Conservation (phyloP, 2,113 vertebrate species). For the Corythornis vintsioides region DNA sequence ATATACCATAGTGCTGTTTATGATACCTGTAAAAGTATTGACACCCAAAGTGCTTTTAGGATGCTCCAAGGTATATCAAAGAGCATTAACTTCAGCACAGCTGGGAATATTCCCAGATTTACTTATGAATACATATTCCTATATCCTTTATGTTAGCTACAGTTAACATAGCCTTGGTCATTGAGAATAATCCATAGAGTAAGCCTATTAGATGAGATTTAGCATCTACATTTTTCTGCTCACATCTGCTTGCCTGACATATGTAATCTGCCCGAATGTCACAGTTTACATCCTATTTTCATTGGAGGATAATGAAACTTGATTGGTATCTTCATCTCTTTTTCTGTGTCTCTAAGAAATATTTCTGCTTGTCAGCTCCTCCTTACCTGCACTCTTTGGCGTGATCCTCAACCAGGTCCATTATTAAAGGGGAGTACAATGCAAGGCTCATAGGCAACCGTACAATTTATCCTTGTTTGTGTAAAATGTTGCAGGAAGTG, state of each 20-base stretch:
- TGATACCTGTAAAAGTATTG: not conserved
- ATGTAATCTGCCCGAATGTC: conserved; percentile 50
- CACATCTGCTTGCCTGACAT: conserved; percentile 55
- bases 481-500: conserved; percentile 32
- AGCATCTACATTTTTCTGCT: conserved; percentile 52
- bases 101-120: not conserved
- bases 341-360: not conserved
- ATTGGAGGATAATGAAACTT: conserved; percentile 31
- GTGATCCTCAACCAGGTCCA: not conserved
- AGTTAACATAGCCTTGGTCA: conserved; percentile 5
- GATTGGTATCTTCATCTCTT: conserved; percentile 33
- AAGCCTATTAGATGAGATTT: conserved; percentile 62
- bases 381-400: not conserved
- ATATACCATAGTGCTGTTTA: not conserved
- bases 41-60: not conserved
- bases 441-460: conserved; percentile 3
- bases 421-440: not conserved
- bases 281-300: conserved; percentile 55
- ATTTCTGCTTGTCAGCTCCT: not conserved
- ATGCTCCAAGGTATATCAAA: conserved; percentile 4
- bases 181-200: conserved; percentile 46
- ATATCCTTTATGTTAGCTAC: not conserved
- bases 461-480: not conserved
- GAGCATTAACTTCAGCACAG: conserved; percentile 4
- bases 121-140: not conserved